These are phyloP conservation scores for Phasianus colchicus DNA, from an alignment of 2,113 vertebrate genomes.

Conservation along the genomic window DNA sequence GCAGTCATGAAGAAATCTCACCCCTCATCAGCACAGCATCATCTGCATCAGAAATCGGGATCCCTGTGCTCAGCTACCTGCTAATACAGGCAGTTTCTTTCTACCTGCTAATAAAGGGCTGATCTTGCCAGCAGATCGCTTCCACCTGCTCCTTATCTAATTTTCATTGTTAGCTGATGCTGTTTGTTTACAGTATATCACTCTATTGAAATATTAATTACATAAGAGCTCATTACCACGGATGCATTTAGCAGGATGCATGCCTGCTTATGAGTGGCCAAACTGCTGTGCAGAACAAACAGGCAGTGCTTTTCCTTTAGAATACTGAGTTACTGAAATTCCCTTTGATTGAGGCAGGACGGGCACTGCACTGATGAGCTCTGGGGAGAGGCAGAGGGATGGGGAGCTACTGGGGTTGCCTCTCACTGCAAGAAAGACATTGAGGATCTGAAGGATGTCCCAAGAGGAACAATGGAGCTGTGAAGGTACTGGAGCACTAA, in stretches of 20 bases:
- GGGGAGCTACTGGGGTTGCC: neutral
- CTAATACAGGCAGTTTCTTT: neutral
- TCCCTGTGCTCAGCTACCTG: neutral
- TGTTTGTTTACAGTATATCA: constrained; percentile 49
- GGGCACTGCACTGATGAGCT: neutral
- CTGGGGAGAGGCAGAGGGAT: rapidly evolving
- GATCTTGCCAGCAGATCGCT: constrained; percentile 9
- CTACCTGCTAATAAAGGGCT: neutral
- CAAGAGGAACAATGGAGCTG: too few species aligned
- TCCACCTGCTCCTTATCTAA: constrained; percentile 56
- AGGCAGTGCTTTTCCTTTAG: neutral
- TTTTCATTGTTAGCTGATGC: constrained; percentile 38
- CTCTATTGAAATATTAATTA: constrained; percentile 64
- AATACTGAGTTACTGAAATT: neutral
- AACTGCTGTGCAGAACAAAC: neutral
- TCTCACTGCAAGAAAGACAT: too few species aligned
- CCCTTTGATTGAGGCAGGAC: neutral
- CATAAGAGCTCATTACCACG: neutral
- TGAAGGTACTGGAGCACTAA: too few species aligned
- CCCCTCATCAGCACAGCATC: neutral
- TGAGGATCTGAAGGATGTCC: too few species aligned
- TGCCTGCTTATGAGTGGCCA: neutral
- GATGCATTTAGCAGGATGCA: neutral
- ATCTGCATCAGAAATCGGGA: neutral
- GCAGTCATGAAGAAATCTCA: neutral